These are phyloP conservation scores for Melinaea marsaeus DNA, from an alignment of 2,888 invertebrate species.

Conservation along the genomic window DNA sequence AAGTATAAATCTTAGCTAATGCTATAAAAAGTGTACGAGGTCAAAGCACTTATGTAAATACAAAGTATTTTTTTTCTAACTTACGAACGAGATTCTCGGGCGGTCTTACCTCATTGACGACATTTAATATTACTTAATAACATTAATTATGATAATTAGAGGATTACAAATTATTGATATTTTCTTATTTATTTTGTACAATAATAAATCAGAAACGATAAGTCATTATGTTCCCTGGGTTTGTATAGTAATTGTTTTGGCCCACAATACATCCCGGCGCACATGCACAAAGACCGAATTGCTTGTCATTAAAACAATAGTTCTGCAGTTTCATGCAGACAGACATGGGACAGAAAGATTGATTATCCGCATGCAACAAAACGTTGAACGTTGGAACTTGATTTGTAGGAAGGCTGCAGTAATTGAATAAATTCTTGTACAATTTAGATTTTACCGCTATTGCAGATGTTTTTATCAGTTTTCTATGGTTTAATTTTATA, in stretches of 20 bases:
- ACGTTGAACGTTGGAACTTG: conserved; percentile 34
- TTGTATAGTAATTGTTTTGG: conserved; percentile 29
- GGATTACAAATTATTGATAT: too few species aligned
- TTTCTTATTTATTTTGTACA: not conserved
- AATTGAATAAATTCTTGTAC: conserved; percentile 36
- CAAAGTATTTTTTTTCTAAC: too few species aligned
- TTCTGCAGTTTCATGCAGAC: conserved; percentile 32
- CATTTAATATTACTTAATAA: too few species aligned
- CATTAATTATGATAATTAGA: too few species aligned
- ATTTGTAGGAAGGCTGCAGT: conserved; percentile 35
- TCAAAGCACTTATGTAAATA: too few species aligned
- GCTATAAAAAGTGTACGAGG: too few species aligned
- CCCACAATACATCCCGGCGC: conserved; percentile 31
- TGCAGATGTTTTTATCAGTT: conserved; percentile 19
- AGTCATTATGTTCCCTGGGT: conserved; percentile 19
- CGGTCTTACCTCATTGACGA: too few species aligned
- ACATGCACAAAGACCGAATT: conserved; percentile 30
- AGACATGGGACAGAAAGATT: conserved; percentile 33
- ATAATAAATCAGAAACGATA: conserved; percentile 11
- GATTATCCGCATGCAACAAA: conserved; percentile 34
- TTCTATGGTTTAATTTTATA: not conserved
- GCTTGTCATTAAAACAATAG: conserved; percentile 35
- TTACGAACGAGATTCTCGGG: too few species aligned
- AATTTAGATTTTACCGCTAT: conserved; percentile 30
- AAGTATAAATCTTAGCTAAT: too few species aligned